Evolutionary conservation across 2,113 vertebrate genomes (phyloP), one percentile per base, ranked within the genome.

Genomic region (Phalacrocorax brasilianus): DNA sequence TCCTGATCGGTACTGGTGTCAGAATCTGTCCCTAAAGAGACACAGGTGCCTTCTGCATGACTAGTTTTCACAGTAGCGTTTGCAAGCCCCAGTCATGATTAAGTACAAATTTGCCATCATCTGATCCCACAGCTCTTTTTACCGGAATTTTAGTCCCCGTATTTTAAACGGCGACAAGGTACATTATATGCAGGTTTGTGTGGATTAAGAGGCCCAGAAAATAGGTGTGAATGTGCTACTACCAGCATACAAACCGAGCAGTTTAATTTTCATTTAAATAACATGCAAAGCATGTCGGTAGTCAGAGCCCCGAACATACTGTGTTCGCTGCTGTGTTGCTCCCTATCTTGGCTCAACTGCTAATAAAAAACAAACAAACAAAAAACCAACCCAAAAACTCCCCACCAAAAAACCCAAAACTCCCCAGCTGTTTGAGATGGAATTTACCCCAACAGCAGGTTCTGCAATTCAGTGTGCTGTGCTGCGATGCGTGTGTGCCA

Each of bases 61-160:
- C 58, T 49, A 6, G 11, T 35, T 92, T 83, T 62, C 75, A 53
- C 68, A 68, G 56, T 1, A 85, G 24, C 8, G 55, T 42, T 55
- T 77, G n/a, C 38, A 83, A 83, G 33, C 21, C 26, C 14, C 21
- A 50, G 6, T 42, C 28, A 38, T 1, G 0, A 42, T 11, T 50
- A 56, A 75, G 55, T 63, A 45, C 35, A 72, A 79, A 58, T 21
- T 58, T 3, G 14, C 33, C 44, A 35, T 28, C 23, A 73, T 28
- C 18, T 33, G 38, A 86, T 38, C 10, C 22, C 72, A 70, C 42
- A 83, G 67, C 19, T 65, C 23, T 65, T 55, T 76, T 45, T 15
- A 44, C 17, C 1, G 0, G 8, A 4, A 47, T 33, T 85, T 79
- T 74, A 30, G 7, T 62, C 14, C 30, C 20, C 11, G 0, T 42